Evolutionary conservation across 2,113 vertebrate species (phyloP), one percentile per base, ranked within the genome.

Genomic region (Spea multiplicata): DNA sequence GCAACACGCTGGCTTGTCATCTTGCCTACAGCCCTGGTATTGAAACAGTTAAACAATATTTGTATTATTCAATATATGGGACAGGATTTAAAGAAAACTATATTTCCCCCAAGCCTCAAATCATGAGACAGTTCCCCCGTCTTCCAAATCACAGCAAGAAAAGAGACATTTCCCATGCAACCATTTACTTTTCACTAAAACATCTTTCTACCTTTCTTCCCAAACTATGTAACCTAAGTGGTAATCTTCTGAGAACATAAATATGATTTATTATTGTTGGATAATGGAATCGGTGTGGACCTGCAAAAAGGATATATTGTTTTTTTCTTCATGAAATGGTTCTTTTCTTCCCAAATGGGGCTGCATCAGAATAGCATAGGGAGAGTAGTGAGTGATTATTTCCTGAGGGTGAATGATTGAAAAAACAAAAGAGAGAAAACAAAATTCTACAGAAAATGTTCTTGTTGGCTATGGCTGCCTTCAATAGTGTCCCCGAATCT

Each of bases 401-500:
- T 95, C 92, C 93, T 94, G 88, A 87, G 93, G 95, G 93, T 96
- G 94, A 96, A 92, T 93, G 95, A 97, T 90, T 91, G 91, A 85
- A 6, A 53, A 65, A 70, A 50, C 69, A 62, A 70, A 70, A 49
- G 8, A 13, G 55, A 70, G 70, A 55, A 59, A 61, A 49, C 16
- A 85, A 87, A 90, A 89, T 90, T 91, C 85, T 90, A 93, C 94
- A 95, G 93, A 97, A 93, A 93, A 89, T 92, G 90, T 93, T 95
- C 94, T 96, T 94, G 93, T 94, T 97, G 95, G 93, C 92, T 91
- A 88, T 89, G 91, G 92, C 87, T 91, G 93, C 92, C 88, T 89
- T 79, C 44, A 7, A 73, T 90, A 92, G 93, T 91, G 85, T 89
- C 91, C 91, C 90, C 86, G 87, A 87, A 91, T 94, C 88, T 87